Evolutionary conservation across 2,888 invertebrate species (phyloP).

Genomic region (Ornithoptera alexandrae): DNA sequence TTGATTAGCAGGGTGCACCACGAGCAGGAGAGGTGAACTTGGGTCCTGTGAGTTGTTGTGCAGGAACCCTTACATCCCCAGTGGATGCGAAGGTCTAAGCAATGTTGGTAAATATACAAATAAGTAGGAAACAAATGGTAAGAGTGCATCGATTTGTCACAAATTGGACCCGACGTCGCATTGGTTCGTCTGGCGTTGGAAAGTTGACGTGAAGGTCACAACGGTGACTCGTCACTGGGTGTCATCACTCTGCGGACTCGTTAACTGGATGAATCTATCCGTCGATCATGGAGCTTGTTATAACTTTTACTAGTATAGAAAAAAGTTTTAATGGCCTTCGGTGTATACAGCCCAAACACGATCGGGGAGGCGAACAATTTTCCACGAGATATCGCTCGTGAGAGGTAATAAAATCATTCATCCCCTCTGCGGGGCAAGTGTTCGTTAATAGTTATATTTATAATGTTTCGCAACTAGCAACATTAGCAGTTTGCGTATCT

Average conservation of each 20-base stretch:
- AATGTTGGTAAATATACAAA: too few species aligned
- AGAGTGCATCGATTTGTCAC: background rate
- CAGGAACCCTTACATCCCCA: too few species aligned
- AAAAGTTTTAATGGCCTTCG: slow-evolving; percentile 53
- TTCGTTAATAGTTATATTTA: slow-evolving; percentile 25
- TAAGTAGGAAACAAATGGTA: background rate
- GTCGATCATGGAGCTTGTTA: slow-evolving; percentile 58
- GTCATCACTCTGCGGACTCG: slow-evolving; percentile 35
- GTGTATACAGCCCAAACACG: slow-evolving; percentile 28
- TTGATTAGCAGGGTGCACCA: too few species aligned
- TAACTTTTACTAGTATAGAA: slow-evolving; percentile 49
- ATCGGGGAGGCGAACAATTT: slow-evolving; percentile 28
- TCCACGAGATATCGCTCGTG: slow-evolving; percentile 26
- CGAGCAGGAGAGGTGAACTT: too few species aligned
- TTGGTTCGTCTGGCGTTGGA: slow-evolving; percentile 7
- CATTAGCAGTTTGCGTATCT: too few species aligned
- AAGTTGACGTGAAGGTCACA: slow-evolving; percentile 13
- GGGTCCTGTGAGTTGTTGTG: too few species aligned
- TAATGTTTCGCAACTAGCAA: slow-evolving; percentile 6
- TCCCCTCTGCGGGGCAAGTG: slow-evolving; percentile 9
- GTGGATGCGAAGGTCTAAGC: too few species aligned
- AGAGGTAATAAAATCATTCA: slow-evolving; percentile 28
- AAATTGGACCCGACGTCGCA: slow-evolving; percentile 7
- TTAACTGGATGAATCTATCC: slow-evolving; percentile 33
- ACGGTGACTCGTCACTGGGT: slow-evolving; percentile 20